Base-by-base conservation (phyloP, 2,888 invertebrate genomes). In the Poecilus cupreus region DNA sequence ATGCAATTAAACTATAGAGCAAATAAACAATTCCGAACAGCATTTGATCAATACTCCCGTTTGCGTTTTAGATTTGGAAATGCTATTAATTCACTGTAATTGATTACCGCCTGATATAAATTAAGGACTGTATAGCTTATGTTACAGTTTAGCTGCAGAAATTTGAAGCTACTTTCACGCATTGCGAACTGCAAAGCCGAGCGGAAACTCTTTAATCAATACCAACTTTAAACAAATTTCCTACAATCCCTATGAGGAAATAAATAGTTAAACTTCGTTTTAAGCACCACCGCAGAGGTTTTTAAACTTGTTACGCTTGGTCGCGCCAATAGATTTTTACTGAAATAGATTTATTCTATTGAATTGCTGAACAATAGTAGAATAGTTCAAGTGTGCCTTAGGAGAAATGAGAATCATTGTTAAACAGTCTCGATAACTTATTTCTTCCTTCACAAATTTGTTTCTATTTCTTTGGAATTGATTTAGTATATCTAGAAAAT, bases 161-260 rank as follows among this genome's bases (percentile, higher is more conserved):
- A 68, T 68, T 37, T 68, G 18, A 68, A 18, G 64, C 64, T 68
- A 68, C 37, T 68, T 68, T 68, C 64, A 68, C 39, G 64, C 64
- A 68, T 37, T 68, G 64, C 16, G 37, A 68, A 37, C 37, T 37
- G 64, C 37, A 68, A 68, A 68, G 64, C 64, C 64, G 37, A 32
- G 20, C 37, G 64, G 64, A 68, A 68, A 68, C 64, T 32, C 39
- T 68, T 18, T 68, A 68, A 68, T 68, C 64, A 68, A 68, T 68
- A 68, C 64, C 64, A 68, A 68, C 64, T 68, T 68, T 68, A 68
- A 68, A 68, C 64, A 68, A 68, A 68, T 68, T 68, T 68, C 13
- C 64, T 68, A 68, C 64, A 68, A 68, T 68, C 64, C 64, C 64
- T 68, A 37, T 37, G 64, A 68, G 64, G 64, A 68, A 68, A 68